Base-by-base conservation (phyloP, 64 coral and sea anemone genomes). In the Platygyra sinensis region DNA sequence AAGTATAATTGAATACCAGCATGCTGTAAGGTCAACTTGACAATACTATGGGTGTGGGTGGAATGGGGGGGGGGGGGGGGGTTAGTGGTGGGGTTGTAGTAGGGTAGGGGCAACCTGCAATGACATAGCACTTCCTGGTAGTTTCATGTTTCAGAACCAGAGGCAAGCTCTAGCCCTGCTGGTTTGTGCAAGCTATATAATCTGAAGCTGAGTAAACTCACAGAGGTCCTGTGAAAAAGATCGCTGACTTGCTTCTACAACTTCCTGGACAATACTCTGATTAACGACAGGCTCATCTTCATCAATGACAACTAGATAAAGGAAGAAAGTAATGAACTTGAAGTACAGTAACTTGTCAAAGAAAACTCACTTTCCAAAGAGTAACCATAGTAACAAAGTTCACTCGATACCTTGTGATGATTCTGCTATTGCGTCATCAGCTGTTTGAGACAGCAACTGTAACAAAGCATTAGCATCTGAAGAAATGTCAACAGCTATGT, bases 231-330 rank as follows among this genome's bases (percentile, higher is more conserved):
- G 89, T 20, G 96, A 91, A 15, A 94, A 50, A 65, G 96, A 92
- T 75, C 36, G 72, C 72, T 93, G 96, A 32, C 93, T 95, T 77
- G 82, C 90, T 87, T 93, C 87, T 24, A 95, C 39, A 36, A 98
- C 80, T 60, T 98, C 96, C 36, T 95, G 89, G 24, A 94, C 90
- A 62, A 95, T 93, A 55, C 72, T 90, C 46, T 88, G 51, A 60
- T 98, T 86, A 33, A 98, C 85, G 64, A 98, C 82, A 6, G 96
- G 96, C 88, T 90, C 91, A 74, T 95, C 86, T 86, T 93, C 96
- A 79, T 86, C 80, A 74, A 93, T 59, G 14, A 86, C 88, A 85
- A 49, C 80, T 87, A 28, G 6, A 75, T 22, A 86, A 9, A 1
- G 72, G 1, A 59, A 69, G 7, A 31, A 72, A n/a, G 19, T 2